Conservation (phyloP, 2,888 invertebrate species). For the Beris morrisii region DNA sequence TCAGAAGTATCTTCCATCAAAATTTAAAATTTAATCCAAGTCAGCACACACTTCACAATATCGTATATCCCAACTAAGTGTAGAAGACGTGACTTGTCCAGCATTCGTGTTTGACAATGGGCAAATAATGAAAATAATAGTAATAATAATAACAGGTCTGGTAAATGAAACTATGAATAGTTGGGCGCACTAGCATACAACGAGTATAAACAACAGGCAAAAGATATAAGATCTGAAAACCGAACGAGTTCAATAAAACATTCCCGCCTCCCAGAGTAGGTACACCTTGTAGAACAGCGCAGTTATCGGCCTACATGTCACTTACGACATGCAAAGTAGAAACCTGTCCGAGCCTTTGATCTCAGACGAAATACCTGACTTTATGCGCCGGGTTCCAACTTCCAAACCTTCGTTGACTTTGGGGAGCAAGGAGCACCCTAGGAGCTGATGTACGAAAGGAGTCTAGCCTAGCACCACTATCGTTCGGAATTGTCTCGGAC, state of each 20-base stretch:
- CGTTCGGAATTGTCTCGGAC: background rate
- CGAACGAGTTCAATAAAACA: constrained; percentile 32
- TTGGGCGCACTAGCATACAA: no score
- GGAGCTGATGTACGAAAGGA: background rate
- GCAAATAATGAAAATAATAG: no score
- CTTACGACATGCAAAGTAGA: constrained; percentile 32
- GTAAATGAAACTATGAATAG: no score
- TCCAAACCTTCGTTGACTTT: background rate
- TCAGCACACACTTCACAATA: no score
- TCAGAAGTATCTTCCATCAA: no score
- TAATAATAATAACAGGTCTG: no score
- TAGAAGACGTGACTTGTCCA: no score
- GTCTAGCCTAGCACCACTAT: background rate
- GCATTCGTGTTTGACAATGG: no score
- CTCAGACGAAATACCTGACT: background rate
- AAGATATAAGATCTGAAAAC: constrained; percentile 19
- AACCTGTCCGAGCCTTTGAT: constrained; percentile 32
- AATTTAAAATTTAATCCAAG: no score
- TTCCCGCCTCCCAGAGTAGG: constrained; percentile 26
- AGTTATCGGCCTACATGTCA: constrained; percentile 35
- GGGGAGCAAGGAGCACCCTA: background rate
- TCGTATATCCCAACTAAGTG: no score
- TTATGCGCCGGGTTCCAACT: background rate
- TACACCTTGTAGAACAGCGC: constrained; percentile 33
- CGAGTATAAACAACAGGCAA: no score